Conservation (phyloP, 2,888 invertebrate species). For the Dyspetes luteomarginatus region DNA sequence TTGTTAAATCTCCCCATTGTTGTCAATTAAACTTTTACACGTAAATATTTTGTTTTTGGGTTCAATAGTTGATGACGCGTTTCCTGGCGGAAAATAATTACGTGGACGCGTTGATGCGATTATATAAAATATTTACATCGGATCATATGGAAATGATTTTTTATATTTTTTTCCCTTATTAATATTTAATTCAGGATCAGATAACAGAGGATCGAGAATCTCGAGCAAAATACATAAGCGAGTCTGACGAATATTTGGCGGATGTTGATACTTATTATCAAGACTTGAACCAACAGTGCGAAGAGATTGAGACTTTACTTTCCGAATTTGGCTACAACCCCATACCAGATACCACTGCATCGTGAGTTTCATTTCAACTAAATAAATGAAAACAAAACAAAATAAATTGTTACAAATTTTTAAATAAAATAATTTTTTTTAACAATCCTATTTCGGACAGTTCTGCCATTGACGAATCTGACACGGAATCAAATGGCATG, state of each 20-base stretch:
- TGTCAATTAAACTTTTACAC: neutral
- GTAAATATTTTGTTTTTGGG: too few relatives aligned
- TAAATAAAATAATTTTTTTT: neutral
- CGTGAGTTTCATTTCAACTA: neutral
- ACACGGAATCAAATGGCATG: neutral
- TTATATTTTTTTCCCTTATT: neutral
- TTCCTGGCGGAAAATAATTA: too few relatives aligned
- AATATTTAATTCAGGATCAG: conserved; percentile 23
- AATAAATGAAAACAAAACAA: neutral
- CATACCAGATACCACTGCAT: neutral
- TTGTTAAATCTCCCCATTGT: too few relatives aligned
- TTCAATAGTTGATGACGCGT: too few relatives aligned
- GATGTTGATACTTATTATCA: conserved; percentile 1
- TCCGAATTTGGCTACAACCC: conserved; percentile 38
- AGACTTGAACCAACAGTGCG: conserved; percentile 39
- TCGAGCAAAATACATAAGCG: neutral
- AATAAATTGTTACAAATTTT: neutral
- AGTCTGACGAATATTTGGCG: conserved; percentile 5
- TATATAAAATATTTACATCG: neutral
- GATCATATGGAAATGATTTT: neutral
- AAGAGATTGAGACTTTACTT: conserved; percentile 41
- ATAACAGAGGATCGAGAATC: conserved; percentile 23
- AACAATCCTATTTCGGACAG: neutral
- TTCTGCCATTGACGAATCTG: neutral
- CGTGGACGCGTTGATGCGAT: neutral